phyloP scores from a whole-genome alignment of 2,888 invertebrate species.

The Euphydryas editha region DNA sequence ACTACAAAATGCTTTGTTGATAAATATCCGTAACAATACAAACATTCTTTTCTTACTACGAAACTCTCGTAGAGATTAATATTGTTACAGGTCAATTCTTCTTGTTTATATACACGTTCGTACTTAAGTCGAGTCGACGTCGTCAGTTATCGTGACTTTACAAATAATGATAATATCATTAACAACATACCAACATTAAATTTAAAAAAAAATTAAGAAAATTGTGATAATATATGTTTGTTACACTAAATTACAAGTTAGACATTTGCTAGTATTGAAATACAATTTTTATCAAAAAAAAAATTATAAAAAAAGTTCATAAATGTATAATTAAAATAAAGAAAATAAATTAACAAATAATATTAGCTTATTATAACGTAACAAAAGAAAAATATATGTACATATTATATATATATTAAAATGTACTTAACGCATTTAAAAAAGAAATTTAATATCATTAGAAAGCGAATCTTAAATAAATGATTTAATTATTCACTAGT shows the following conservation, averaged over 20 bases:
- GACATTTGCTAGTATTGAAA: too few relatives aligned
- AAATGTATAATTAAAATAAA: neutral
- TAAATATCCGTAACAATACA: conserved; percentile 64
- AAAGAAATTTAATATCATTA: conserved; percentile 19
- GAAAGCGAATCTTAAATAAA: conserved; percentile 20
- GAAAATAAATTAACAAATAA: neutral
- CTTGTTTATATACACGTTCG: neutral
- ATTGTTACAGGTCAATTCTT: conserved; percentile 9
- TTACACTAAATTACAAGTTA: too few relatives aligned
- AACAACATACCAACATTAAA: neutral
- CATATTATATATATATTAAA: neutral
- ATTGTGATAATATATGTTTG: too few relatives aligned
- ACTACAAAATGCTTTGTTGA: conserved; percentile 63
- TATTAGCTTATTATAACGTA: neutral
- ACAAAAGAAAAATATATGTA: conserved; percentile 1
- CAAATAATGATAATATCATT: neutral
- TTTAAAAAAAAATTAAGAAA: too few relatives aligned
- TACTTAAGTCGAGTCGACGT: neutral
- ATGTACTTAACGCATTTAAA: neutral
- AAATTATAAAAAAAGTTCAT: neutral
- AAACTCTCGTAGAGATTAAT: conserved; percentile 19
- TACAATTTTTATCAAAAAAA: neutral
- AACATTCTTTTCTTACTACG: conserved; percentile 56
- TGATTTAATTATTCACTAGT: conserved; percentile 20
- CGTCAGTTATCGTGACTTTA: neutral